A percentile compares a stretch with the other conserved stretches of the same genome.
phyloP scores from a whole-genome alignment of 1,140 invertebrate genomes.

The Sweltsa coloradensis region DNA sequence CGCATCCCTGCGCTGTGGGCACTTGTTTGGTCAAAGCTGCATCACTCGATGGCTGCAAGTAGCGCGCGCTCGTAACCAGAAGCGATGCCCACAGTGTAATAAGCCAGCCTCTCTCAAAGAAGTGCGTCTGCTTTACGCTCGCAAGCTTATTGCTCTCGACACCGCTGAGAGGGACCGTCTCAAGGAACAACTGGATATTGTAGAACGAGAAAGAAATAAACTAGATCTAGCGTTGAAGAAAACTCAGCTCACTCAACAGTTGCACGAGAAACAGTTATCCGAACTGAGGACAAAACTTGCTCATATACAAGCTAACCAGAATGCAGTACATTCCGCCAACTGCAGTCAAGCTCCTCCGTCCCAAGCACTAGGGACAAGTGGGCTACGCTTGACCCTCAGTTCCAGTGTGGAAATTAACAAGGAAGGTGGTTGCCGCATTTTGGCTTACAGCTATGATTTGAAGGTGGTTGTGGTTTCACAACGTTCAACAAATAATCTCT shows the following conservation, averaged over 20 bases:
- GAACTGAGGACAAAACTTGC: neutral
- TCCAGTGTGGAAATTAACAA: constrained; percentile 42
- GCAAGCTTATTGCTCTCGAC: constrained; percentile 46
- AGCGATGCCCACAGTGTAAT: constrained; percentile 79
- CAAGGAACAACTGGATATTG: constrained; percentile 35
- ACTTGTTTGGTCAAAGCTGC: constrained; percentile 77
- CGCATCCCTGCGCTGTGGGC: constrained; percentile 75
- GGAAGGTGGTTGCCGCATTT: constrained; percentile 61
- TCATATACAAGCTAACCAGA: neutral
- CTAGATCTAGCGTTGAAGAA: constrained; percentile 36
- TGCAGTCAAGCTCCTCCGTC: too few species aligned
- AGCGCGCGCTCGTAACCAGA: constrained; percentile 23
- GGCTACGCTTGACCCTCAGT: neutral
- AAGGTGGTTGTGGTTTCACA: constrained; percentile 56
- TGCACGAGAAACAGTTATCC: constrained; percentile 15
- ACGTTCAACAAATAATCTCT: constrained; percentile 51
- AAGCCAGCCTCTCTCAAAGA: constrained; percentile 57
- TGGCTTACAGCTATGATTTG: constrained; percentile 49
- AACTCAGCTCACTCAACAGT: constrained; percentile 27
- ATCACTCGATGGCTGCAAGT: constrained; percentile 63
- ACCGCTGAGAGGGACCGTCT: constrained; percentile 47
- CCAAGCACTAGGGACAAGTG: too few species aligned
- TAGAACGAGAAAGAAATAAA: constrained; percentile 28
- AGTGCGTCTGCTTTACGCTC: constrained; percentile 59
- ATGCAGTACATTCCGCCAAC: neutral